phyloP scores from a whole-genome alignment of 2,797 vertebrate genomes.

The Lates japonicus region DNA sequence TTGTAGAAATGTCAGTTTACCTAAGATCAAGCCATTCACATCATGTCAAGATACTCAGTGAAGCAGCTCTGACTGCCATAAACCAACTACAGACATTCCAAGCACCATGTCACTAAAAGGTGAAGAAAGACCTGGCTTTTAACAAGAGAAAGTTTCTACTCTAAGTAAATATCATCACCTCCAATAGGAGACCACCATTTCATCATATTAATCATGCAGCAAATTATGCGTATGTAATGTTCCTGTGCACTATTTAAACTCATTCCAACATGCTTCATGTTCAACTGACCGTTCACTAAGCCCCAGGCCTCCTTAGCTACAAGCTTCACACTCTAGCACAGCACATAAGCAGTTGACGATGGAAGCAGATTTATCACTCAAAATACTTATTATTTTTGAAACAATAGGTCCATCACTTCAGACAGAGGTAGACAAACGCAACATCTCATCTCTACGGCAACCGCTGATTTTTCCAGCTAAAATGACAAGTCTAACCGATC shows the following conservation, averaged over 20 bases:
- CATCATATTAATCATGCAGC: neutral
- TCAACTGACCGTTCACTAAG: neutral
- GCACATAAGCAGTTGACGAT: neutral
- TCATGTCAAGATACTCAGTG: neutral
- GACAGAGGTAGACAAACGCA: neutral
- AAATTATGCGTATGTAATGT: neutral
- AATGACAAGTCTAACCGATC: neutral
- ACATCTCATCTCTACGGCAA: neutral
- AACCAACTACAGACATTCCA: conserved; percentile 1
- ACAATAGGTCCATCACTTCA: neutral
- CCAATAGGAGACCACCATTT: neutral
- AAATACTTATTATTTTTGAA: neutral
- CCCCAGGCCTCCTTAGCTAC: neutral
- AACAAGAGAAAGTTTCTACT: neutral
- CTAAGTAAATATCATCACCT: neutral
- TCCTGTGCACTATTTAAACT: neutral
- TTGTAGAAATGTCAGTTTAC: conserved; percentile 16
- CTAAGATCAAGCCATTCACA: neutral
- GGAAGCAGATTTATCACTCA: neutral
- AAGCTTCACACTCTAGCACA: neutral
- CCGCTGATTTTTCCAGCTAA: neutral
- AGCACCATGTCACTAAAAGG: neutral
- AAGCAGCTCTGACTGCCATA: neutral
- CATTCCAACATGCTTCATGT: neutral
- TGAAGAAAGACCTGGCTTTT: neutral